Conservation (phyloP, 2,113 vertebrate genomes). For the Amazona vittata region DNA sequence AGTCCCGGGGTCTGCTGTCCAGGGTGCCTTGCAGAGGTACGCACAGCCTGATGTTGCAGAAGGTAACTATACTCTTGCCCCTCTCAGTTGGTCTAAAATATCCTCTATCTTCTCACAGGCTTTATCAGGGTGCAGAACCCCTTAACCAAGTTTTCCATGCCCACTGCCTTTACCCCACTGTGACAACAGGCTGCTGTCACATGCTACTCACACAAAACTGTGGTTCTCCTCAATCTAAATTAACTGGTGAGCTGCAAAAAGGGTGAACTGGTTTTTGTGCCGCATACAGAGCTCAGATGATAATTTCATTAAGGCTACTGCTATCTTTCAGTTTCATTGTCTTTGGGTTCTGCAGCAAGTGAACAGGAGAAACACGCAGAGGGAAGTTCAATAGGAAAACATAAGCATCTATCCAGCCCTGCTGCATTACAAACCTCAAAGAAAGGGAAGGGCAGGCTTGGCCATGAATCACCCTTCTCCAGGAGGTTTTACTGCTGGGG, state of each 20-base stretch:
- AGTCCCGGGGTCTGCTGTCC: background rate
- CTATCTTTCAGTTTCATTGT: background rate
- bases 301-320: background rate
- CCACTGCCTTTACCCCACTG: too few relatives aligned
- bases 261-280: background rate
- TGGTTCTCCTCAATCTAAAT: background rate
- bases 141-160: too few relatives aligned
- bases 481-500: background rate
- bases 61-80: background rate
- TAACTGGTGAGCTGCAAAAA: background rate
- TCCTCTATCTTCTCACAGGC: background rate
- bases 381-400: background rate
- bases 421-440: background rate
- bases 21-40: rapidly evolving
- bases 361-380: background rate
- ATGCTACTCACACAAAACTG: background rate
- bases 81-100: background rate
- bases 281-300: background rate
- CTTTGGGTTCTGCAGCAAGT: background rate
- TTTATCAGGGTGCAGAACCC: background rate
- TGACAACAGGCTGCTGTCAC: background rate
- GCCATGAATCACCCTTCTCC: background rate
- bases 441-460: background rate
- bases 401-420: background rate
- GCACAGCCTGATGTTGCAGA: background rate